Conservation (phyloP, 2,797 vertebrate genomes). For the Poeciliopsis turneri region DNA sequence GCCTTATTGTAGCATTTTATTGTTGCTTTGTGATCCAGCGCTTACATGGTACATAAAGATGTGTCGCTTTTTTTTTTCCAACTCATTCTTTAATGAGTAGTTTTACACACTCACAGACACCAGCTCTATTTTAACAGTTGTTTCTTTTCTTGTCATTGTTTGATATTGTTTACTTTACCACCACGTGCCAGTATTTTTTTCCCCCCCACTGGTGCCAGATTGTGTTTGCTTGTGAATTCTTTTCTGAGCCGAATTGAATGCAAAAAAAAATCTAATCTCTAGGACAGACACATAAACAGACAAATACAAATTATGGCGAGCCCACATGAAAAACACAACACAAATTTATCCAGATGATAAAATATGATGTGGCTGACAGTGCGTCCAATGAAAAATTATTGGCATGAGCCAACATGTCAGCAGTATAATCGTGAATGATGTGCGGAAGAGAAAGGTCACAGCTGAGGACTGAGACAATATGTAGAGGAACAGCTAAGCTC, state of each 20-base stretch:
- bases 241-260: conserved; percentile 57
- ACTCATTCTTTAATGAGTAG: conserved; percentile 21
- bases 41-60: conserved; percentile 7
- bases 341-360: conserved; percentile 77
- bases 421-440: conserved; percentile 76
- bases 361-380: conserved; percentile 76
- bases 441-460: conserved; percentile 74
- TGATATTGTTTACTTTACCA: conserved; percentile 46
- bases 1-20: not conserved
- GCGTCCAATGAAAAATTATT: conserved; percentile 78
- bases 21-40: conserved; percentile 21
- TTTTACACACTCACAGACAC: conserved; percentile 24
- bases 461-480: conserved; percentile 71
- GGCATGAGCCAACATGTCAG: conserved; percentile 79
- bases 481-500: conserved; percentile 73
- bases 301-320: conserved; percentile 70
- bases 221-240: conserved; percentile 58
- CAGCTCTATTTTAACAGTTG: conserved; percentile 10
- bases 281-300: conserved; percentile 59
- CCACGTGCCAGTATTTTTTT: conserved; percentile 29
- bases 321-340: conserved; percentile 70
- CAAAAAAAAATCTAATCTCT: conserved; percentile 59
- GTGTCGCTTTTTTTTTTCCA: conserved; percentile 11
- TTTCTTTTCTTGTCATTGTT: conserved; percentile 1
- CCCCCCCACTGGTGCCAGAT: conserved; percentile 39